Evolutionary conservation across 2,888 invertebrate species (phyloP), one percentile per base, ranked within the genome.

Genomic region (Drosophila phalerata): DNA sequence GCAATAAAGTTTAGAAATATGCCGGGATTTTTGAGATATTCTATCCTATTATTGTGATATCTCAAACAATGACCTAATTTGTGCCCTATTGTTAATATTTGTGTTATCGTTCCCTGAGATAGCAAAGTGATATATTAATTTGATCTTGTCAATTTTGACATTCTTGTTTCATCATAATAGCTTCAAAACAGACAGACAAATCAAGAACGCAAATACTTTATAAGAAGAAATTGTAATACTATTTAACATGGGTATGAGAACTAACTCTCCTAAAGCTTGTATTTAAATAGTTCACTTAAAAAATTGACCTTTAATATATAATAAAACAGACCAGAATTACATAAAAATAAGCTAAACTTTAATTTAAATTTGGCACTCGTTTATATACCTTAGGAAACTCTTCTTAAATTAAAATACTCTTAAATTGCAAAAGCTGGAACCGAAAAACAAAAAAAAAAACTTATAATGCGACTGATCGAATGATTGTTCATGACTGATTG

Each of bases 401-500:
- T 15, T 37, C 5, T 13, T 11, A 19, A 8, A 13, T 5, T 28
- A 3, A 8, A 28, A 28, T 3, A 53, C 11, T 13, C 13, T 53
- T 13, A 38, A 53, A 28, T 48, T 48, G 17, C 17, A 6, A 11
- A 8, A 32, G 10, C 17, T 11, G 17, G 15, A 40, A 61, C 11
- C 22, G 9, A 43, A 15, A 19, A 38, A 11, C n/a, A n/a, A 13
- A 47, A 52, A 49, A 22, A 2, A 51, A 42, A 52, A 17, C 9
- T 19, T 34, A 34, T 22, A 49, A 40, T 38, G 43, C 17, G 30
- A 47, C 2, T 62, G 66, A 77, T 45, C 43, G 61, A 55, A 47
- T 57, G 56, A 40, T 9, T 53, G 61, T 56, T 45, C 25, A 15
- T 76, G 69, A 45, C 37, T 73, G 65, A 47, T 51, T 70, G 63